Evolutionary conservation across 2,797 vertebrate species (phyloP).

Genomic region (Poecilia picta): DNA sequence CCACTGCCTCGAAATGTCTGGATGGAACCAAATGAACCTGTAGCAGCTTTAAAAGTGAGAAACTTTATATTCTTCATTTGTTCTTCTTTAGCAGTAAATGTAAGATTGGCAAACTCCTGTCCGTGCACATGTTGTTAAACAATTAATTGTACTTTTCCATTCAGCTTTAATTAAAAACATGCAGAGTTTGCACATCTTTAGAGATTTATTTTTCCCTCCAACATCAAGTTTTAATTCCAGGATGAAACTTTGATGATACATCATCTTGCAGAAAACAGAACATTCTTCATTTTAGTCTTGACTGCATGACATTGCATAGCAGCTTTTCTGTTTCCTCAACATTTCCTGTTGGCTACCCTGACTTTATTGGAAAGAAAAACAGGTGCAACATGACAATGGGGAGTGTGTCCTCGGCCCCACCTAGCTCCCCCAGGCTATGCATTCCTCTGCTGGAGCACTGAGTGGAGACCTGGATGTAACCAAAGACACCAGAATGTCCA

Average conservation of each 20-base stretch:
- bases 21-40: not conserved
- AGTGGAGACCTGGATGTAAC: constrained; percentile 46
- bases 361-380: constrained; percentile 63
- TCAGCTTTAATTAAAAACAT: not conserved
- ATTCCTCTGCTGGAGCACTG: constrained; percentile 61
- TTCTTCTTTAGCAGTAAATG: not conserved
- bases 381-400: constrained; percentile 69
- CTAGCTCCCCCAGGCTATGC: constrained; percentile 68
- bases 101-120: not conserved
- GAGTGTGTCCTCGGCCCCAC: constrained; percentile 52
- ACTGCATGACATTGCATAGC: constrained; percentile 26
- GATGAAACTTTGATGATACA: not conserved
- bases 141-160: not conserved
- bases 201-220: not conserved
- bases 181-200: not conserved
- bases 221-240: not conserved
- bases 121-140: not conserved
- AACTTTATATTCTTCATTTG: not conserved
- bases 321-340: constrained; percentile 57
- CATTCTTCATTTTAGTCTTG: not conserved
- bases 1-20: not conserved
- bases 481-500: constrained; percentile 33
- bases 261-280: not conserved
- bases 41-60: not conserved
- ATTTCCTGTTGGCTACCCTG: constrained; percentile 32